Conservation (phyloP, 53 echinoderm and acorn worm genomes). For the Astropecten irregularis region DNA sequence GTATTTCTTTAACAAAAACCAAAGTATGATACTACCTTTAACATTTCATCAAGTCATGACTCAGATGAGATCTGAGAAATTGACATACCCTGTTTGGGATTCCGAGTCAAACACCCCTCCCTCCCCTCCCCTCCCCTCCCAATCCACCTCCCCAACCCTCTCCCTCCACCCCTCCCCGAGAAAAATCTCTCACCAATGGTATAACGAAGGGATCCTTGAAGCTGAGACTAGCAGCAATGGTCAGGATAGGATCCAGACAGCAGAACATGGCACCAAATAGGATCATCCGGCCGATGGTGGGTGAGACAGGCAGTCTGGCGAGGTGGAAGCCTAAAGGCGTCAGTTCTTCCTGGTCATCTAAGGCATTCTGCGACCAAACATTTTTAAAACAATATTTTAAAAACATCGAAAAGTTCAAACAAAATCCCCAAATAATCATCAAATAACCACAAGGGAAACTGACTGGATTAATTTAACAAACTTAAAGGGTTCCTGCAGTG, state of each 20-base stretch:
- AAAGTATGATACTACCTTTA: no score
- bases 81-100: no score
- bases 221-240: constrained; percentile 89
- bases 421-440: neutral
- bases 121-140: no score
- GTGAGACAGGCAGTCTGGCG: constrained; percentile 90
- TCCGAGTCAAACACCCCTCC: no score
- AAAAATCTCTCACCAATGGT: constrained; percentile 87
- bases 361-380: constrained; percentile 72
- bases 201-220: constrained; percentile 98
- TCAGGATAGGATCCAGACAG: constrained; percentile 94
- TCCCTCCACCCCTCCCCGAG: no score
- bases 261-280: constrained; percentile 99
- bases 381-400: neutral
- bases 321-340: constrained; percentile 95
- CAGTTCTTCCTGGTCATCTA: constrained; percentile 84
- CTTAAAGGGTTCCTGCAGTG: no score
- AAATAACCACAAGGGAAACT: no score
- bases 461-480: no score
- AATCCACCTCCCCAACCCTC: no score
- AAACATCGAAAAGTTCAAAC: neutral
- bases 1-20: no score
- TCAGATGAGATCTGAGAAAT: no score
- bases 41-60: no score
- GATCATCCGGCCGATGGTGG: constrained; percentile 92